phyloP scores from a whole-genome alignment of 1,140 invertebrate species.

The Antheraea mylitta region DNA sequence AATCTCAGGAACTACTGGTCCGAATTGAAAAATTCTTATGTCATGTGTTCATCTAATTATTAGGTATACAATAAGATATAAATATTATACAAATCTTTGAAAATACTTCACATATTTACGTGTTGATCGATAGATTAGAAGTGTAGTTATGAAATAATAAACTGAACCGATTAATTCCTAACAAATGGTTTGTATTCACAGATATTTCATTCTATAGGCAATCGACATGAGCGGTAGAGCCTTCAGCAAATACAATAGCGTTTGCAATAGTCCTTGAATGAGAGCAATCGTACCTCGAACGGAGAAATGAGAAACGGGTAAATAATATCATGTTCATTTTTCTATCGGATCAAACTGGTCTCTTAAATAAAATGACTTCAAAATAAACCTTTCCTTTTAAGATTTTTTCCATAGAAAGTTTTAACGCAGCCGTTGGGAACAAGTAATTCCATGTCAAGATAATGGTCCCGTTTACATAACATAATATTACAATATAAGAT shows the following conservation, averaged over 20 bases:
- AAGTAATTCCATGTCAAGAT: neutral
- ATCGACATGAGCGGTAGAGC: constrained; percentile 66
- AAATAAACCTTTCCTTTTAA: neutral
- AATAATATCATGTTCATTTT: constrained; percentile 43
- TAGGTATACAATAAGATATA: too few relatives aligned
- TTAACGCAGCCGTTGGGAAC: neutral
- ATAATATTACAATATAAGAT: constrained; percentile 20
- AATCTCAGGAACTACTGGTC: too few relatives aligned
- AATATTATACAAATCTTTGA: too few relatives aligned
- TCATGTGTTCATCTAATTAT: too few relatives aligned
- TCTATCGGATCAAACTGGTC: constrained; percentile 6
- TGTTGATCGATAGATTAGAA: too few relatives aligned
- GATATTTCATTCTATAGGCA: constrained; percentile 57
- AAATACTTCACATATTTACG: too few relatives aligned
- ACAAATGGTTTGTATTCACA: constrained; percentile 41
- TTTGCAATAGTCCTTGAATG: constrained; percentile 51
- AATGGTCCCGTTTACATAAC: neutral
- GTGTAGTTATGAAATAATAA: neutral
- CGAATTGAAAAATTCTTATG: too few relatives aligned
- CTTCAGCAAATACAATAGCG: constrained; percentile 67
- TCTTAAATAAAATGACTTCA: neutral
- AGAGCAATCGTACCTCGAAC: constrained; percentile 45
- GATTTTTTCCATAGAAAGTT: neutral
- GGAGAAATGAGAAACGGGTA: constrained; percentile 49
- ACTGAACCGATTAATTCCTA: constrained; percentile 29